Conservation (phyloP, 2,113 vertebrate species). For the Halichoerus grypus region DNA sequence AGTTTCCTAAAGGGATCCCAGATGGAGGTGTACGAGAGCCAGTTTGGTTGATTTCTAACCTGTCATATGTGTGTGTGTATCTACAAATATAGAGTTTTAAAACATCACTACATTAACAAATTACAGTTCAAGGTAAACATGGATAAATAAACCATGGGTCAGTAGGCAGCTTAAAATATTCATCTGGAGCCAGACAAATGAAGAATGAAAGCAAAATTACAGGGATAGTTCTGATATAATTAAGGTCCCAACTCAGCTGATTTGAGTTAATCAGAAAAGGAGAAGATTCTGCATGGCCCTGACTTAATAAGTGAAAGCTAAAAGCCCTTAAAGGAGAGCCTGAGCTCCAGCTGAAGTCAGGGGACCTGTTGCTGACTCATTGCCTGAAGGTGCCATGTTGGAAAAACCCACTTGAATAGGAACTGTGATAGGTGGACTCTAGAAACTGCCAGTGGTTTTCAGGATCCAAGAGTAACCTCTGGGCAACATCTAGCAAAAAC, state of each 20-base stretch:
- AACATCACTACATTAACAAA: not conserved
- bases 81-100: not conserved
- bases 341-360: not conserved
- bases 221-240: not conserved
- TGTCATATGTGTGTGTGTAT: not conserved
- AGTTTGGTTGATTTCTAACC: not conserved
- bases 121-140: not conserved
- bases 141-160: not conserved
- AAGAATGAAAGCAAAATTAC: not conserved
- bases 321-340: not conserved
- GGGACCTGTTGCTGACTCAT: not conserved
- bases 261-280: not conserved
- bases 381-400: rapidly evolving
- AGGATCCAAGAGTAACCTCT: not conserved
- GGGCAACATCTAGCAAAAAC: not conserved
- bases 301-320: not conserved
- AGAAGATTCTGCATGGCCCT: not conserved
- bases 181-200: not conserved
- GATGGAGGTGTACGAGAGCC: not conserved
- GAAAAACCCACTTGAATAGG: not conserved
- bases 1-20: not conserved
- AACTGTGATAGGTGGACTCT: not conserved
- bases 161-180: not conserved
- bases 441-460: not conserved
- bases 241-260: not conserved